These are phyloP conservation scores for Neoitamus cyanurus DNA, from an alignment of 2,888 invertebrate genomes.

Conservation along the genomic window DNA sequence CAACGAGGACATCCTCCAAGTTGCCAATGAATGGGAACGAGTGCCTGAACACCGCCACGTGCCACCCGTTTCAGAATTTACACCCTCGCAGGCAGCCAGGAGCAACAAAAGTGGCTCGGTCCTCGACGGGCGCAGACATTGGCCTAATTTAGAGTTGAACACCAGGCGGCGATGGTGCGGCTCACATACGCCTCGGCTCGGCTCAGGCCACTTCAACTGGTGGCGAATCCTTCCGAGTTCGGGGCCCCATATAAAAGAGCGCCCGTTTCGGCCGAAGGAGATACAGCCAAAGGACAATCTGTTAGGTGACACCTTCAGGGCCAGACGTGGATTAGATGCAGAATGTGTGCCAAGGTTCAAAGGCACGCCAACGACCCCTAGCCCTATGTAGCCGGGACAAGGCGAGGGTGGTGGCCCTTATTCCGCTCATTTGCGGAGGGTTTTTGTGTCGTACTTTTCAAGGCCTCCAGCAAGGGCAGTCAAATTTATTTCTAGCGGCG, in stretches of 20 bases:
- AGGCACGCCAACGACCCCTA: not conserved
- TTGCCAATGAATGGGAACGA: not conserved
- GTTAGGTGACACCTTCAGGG: constrained; percentile 26
- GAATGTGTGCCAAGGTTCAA: constrained; percentile 44
- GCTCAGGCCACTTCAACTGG: not conserved
- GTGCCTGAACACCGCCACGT: not conserved
- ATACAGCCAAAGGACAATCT: not conserved
- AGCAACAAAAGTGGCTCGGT: not conserved
- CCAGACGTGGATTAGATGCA: constrained; percentile 18
- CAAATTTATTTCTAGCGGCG: constrained; percentile 35
- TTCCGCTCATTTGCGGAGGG: constrained; percentile 28
- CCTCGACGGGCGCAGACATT: not conserved
- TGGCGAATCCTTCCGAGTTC: not conserved
- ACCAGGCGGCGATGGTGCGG: not conserved
- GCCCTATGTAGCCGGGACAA: not conserved
- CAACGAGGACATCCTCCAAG: not conserved
- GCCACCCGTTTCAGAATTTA: not conserved
- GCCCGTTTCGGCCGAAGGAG: not conserved
- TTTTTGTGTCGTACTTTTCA: constrained; percentile 18
- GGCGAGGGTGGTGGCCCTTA: not conserved
- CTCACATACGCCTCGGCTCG: not conserved
- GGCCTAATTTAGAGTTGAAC: not conserved
- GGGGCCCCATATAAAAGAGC: not conserved
- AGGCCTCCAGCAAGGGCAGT: constrained; percentile 3
- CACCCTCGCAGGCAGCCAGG: not conserved